phyloP scores from a whole-genome alignment of 2,797 vertebrate species.

The Rhodeus uyekii region DNA sequence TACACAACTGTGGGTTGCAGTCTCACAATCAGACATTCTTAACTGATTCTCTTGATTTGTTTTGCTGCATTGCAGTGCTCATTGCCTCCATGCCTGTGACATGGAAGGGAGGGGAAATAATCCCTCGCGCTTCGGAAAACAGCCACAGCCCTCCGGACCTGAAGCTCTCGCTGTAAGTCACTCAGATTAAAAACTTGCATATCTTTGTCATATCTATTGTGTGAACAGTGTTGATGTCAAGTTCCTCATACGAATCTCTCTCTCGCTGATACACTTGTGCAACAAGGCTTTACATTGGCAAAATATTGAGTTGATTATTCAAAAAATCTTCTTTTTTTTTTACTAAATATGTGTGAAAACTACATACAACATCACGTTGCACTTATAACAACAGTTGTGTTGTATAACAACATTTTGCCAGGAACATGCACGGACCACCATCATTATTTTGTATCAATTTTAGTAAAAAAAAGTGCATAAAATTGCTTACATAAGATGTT shows the following conservation, averaged over 20 bases:
- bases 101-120: constrained; percentile 54
- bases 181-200: constrained; percentile 31
- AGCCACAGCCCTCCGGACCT: not conserved
- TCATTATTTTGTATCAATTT: not conserved
- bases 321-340: not conserved
- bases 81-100: constrained; percentile 61
- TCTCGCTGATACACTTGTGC: not conserved
- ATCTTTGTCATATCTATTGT: constrained; percentile 37
- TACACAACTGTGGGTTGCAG: not conserved
- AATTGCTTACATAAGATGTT: not conserved
- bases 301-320: not conserved
- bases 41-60: constrained; percentile 70
- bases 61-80: constrained; percentile 83
- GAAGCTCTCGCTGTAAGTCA: not conserved
- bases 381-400: not conserved
- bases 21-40: constrained; percentile 60
- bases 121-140: constrained; percentile 33
- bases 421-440: not conserved
- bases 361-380: not conserved
- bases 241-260: constrained; percentile 6
- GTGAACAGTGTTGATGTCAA: constrained; percentile 27
- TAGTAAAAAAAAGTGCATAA: not conserved
- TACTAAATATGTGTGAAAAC: not conserved
- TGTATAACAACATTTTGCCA: not conserved
- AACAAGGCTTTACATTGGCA: not conserved